These are phyloP conservation scores for Hydropsyche tenuis DNA, from an alignment of 1,140 invertebrate species.

Conservation along the genomic window DNA sequence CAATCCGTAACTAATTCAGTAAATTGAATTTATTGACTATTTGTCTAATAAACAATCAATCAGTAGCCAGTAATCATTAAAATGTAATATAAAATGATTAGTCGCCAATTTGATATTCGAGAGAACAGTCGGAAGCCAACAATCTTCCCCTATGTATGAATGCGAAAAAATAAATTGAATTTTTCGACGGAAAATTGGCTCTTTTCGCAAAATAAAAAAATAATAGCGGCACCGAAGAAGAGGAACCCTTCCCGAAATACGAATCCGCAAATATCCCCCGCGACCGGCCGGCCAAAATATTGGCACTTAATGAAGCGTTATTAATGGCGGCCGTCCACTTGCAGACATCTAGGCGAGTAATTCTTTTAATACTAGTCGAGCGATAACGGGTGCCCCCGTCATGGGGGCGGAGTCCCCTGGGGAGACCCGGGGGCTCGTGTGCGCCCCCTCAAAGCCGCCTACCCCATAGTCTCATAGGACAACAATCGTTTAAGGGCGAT, in stretches of 20 bases:
- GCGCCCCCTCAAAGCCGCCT: not conserved
- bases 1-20: no score
- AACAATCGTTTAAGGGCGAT: no score
- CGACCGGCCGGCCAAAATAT: slow-evolving; percentile 45
- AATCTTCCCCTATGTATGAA: no score
- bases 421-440: not conserved
- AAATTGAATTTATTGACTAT: no score
- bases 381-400: slow-evolving; percentile 24
- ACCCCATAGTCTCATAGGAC: no score
- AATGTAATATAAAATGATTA: no score
- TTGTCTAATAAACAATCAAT: no score
- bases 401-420: not conserved
- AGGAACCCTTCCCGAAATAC: slow-evolving; percentile 49
- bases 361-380: slow-evolving; percentile 49
- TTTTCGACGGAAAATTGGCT: slow-evolving; percentile 39
- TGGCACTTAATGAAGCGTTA: slow-evolving; percentile 50
- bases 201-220: slow-evolving; percentile 20
- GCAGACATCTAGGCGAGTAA: slow-evolving; percentile 45
- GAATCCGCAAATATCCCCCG: slow-evolving; percentile 45
- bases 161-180: slow-evolving; percentile 45
- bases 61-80: no score
- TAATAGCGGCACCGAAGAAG: not conserved
- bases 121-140: no score
- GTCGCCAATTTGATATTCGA: no score
- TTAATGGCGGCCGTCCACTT: slow-evolving; percentile 43